A percentile compares a stretch with the other conserved stretches of the same genome.
phyloP scores from a whole-genome alignment of 1,140 invertebrate species.

The Magallana ariakensis region DNA sequence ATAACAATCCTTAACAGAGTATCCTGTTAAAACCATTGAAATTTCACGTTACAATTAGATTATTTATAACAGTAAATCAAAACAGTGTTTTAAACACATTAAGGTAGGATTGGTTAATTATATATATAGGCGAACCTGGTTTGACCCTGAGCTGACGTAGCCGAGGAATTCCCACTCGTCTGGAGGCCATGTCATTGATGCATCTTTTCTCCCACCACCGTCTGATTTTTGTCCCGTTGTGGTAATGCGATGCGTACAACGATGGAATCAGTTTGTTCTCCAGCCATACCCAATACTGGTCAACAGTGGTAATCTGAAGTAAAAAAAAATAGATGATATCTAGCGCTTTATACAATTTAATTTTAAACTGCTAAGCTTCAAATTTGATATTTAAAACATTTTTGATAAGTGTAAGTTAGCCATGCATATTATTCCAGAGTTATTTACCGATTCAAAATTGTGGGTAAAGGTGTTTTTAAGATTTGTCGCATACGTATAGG shows the following conservation, averaged over 20 bases:
- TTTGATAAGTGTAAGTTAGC: too few species aligned
- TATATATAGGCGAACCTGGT: constrained; percentile 62
- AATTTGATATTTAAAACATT: too few species aligned
- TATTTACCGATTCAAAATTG: constrained; percentile 28
- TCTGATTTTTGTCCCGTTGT: constrained; percentile 71
- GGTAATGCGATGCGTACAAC: constrained; percentile 74
- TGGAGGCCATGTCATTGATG: constrained; percentile 69
- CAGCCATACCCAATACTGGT: constrained; percentile 74
- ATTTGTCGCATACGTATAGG: constrained; percentile 69
- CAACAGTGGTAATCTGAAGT: constrained; percentile 71
- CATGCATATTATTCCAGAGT: not conserved
- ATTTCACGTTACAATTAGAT: too few species aligned
- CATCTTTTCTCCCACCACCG: constrained; percentile 77
- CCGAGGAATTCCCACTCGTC: constrained; percentile 76
- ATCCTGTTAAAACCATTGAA: too few species aligned
- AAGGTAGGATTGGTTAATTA: too few species aligned
- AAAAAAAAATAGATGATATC: not conserved
- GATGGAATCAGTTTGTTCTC: constrained; percentile 72
- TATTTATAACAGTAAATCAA: too few species aligned
- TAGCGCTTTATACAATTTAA: too few species aligned
- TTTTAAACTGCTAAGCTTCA: too few species aligned
- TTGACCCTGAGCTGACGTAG: constrained; percentile 78
- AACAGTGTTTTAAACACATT: too few species aligned
- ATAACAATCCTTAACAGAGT: too few species aligned
- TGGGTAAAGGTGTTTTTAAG: constrained; percentile 71